Percentiles rank a stretch among this genome's conserved stretches.
Evolutionary conservation across 2,888 invertebrate species (phyloP).

Genomic region (Eupithecia dodoneata): DNA sequence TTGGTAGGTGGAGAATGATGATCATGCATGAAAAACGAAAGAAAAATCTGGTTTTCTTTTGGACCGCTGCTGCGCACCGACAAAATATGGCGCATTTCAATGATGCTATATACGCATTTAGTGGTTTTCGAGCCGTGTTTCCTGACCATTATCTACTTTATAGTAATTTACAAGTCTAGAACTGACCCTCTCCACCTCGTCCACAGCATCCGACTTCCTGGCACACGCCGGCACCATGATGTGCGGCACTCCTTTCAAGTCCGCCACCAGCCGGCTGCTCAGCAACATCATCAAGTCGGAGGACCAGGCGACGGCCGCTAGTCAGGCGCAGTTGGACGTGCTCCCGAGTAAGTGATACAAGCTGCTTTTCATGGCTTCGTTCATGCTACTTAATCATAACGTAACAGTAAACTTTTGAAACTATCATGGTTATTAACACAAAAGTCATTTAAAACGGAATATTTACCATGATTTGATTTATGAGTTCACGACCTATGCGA

Average conservation of each 20-base stretch:
- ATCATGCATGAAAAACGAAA: too few species aligned
- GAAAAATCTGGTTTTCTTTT: too few species aligned
- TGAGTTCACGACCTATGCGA: too few species aligned
- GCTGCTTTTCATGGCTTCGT: not conserved
- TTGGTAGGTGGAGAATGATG: too few species aligned
- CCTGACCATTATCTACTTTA: not conserved
- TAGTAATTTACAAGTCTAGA: not conserved
- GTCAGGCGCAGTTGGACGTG: slow-evolving; percentile 74
- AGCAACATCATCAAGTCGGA: slow-evolving; percentile 69
- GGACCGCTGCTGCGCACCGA: too few species aligned
- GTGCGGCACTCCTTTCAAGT: slow-evolving; percentile 84
- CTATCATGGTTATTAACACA: too few species aligned
- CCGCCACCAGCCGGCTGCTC: slow-evolving; percentile 70
- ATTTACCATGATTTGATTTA: too few species aligned
- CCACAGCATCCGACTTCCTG: slow-evolving; percentile 76
- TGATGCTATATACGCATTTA: too few species aligned
- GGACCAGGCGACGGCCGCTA: slow-evolving; percentile 69
- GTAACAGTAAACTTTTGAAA: too few species aligned
- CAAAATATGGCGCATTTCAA: not conserved
- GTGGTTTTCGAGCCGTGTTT: not conserved
- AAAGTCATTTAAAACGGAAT: too few species aligned
- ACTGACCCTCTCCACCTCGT: not conserved
- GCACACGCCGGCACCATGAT: slow-evolving; percentile 84
- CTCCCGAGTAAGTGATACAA: slow-evolving; percentile 78
- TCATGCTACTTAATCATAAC: not conserved